Evolutionary conservation across 2,113 vertebrate species (phyloP).

Genomic region (Chitala chitala): DNA sequence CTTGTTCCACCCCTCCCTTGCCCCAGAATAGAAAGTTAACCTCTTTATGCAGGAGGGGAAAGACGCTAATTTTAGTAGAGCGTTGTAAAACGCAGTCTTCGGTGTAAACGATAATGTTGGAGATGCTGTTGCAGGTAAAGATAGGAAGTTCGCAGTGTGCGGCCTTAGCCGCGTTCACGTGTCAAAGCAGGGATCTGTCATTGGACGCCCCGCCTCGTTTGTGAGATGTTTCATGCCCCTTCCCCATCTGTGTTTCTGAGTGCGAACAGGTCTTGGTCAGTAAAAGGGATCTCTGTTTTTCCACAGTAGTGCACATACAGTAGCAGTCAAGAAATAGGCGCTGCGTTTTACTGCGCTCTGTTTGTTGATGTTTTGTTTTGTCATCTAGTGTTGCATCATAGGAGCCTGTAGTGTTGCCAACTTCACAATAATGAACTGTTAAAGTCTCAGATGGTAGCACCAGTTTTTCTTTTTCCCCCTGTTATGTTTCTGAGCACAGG

Average conservation of each 20-base stretch:
- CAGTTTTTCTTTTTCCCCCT: no score
- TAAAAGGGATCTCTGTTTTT: neutral
- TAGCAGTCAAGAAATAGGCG: conserved; percentile 3
- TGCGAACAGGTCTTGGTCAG: conserved; percentile 12
- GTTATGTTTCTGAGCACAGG: no score
- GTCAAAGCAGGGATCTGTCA: neutral
- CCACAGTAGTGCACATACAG: neutral
- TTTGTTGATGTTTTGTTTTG: no score
- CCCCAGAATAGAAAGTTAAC: neutral
- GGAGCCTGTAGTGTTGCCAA: no score
- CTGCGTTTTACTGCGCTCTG: neutral
- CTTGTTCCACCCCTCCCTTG: conserved; percentile 19
- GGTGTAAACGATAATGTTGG: neutral
- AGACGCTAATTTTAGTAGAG: neutral
- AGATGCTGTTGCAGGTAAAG: no score
- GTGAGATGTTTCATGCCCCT: neutral
- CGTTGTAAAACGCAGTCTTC: neutral
- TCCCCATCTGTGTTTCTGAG: conserved; percentile 3
- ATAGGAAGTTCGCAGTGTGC: no score
- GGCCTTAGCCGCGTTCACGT: no score
- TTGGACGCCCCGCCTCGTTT: neutral
- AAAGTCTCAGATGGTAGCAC: no score
- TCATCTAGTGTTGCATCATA: no score
- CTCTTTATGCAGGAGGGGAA: neutral
- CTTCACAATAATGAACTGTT: no score